Base-by-base conservation (phyloP, 2,797 vertebrate species). In the Monodelphis domestica region DNA sequence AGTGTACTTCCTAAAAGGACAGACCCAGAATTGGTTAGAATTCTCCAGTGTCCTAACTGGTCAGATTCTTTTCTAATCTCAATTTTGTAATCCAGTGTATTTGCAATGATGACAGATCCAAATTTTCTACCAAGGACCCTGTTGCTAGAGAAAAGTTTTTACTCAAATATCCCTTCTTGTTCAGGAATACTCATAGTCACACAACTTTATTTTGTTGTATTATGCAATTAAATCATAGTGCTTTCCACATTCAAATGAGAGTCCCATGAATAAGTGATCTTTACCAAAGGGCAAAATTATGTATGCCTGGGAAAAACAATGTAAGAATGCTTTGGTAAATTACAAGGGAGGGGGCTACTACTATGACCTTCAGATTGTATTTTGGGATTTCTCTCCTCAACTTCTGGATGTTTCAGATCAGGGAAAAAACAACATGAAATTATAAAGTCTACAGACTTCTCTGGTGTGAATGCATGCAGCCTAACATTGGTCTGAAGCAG, bases 171-270 rank as follows among this genome's bases (percentile, higher is more conserved):
- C 17, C 12, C 63, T 30, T 91, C 88, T 10, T 30, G 1, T 54
- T 84, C 57, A 89, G 53, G 95, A 38, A 90, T 89, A 14, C 30
- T 54, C 21, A 91, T 51, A 94, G 26, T 87, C 93, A 50, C 89
- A 93, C 89, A 90, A 88, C 38, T 54, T 95, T 9, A 89, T 93
- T 70, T 51, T 89, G 11, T 93, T 94, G 9, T 93, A 87, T 14
- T 50, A n/a, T 84, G 93, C 88, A 88, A 92, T 57, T 70, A 38
- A 70, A 70, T 70, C 14, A 38, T 38, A 21, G 1, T 70, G 59
- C 5, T 70, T n/a, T 70, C 33, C 15, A n/a, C 59, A n/a, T 70
- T 70, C 59, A 70, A n/a, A 70, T 70, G 15, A 70, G n/a, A 70
- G 15, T 14, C 59, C 59, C 33, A 38, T 70, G 15, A 70, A 70